phyloP scores from a whole-genome alignment of 2,888 invertebrate species.

The Masnerella sp. region DNA sequence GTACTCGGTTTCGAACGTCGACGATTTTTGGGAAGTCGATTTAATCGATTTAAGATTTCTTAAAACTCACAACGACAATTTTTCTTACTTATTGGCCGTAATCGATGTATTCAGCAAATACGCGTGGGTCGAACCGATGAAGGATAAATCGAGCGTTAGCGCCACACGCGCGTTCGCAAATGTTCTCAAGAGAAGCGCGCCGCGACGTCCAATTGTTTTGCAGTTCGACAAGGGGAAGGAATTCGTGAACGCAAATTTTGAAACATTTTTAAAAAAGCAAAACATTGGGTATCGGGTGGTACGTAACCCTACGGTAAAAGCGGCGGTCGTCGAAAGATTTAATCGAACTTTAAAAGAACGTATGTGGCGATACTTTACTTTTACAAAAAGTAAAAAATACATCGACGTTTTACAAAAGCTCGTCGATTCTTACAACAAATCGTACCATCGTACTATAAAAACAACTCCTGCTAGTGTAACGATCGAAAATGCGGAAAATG shows the following conservation, averaged over 20 bases:
- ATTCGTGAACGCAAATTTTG: neutral
- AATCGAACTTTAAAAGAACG: constrained; percentile 3
- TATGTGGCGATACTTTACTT: constrained; percentile 52
- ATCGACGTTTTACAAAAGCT: constrained; percentile 63
- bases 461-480: constrained; percentile 10
- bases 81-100: neutral
- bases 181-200: constrained; percentile 5
- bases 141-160: neutral
- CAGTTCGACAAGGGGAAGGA: constrained; percentile 2
- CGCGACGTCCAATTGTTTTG: neutral
- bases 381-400: constrained; percentile 49
- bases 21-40: constrained; percentile 53
- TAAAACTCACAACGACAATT: constrained; percentile 1
- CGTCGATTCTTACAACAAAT: constrained; percentile 43
- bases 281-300: constrained; percentile 6
- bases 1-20: constrained; percentile 53
- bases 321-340: constrained; percentile 1
- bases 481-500: constrained; percentile 4
- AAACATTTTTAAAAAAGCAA: neutral
- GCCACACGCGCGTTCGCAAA: neutral
- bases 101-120: constrained; percentile 9
- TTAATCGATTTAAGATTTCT: constrained; percentile 19
- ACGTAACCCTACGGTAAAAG: constrained; percentile 9
- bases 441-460: constrained; percentile 29
- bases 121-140: neutral